Base-by-base conservation (phyloP, 2,113 vertebrate species). In the Andinoacara biseriatus region DNA sequence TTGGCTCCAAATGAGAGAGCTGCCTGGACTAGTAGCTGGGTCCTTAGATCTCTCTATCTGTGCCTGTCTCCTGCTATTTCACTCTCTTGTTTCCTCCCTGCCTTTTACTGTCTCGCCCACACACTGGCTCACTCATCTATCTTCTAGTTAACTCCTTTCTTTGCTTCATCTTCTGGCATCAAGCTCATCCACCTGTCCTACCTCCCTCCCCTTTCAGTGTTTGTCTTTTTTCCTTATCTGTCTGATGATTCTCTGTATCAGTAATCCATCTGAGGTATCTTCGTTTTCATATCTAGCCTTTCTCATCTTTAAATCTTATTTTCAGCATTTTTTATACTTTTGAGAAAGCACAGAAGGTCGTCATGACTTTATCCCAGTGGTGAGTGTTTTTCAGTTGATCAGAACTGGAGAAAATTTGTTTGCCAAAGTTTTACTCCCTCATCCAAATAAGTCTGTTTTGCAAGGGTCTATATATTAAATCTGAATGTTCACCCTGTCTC, bases 1-100 rank as follows among this genome's bases (percentile, higher is more conserved):
- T 84, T 92, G 91, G 91, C 90, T 92, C 76, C 9, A 22, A 86
- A 79, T 83, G 85, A 86, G 87, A 87, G 75, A 78, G 86, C 82
- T 87, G 84, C 86, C 84, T 88, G 77, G 78, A 87, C 81, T 80
- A 85, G 91, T 90, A 90, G 87, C 83, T 60, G 82, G 56, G 58
- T 78, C 76, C 82, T 89, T 61, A 85, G 79, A 89, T 91, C 90
- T 89, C 72, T 89, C 85, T 88, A 76, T 92, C 77, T 80, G 35
- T 49, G 67, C 84, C 76, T 78, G 82, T 85, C 74, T 90, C 80
- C 88, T 85, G 76, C 63, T 78, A 54, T 86, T 89, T 91, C 85
- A 61, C 46, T 90, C 72, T 83, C 60, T 26, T 22, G 46, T 83
- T 86, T 82, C 80, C 88, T 89, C 81, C 81, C 59, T 77, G 81